Base-by-base conservation (phyloP, 2,888 invertebrate species). In the Acrobasis repandana region DNA sequence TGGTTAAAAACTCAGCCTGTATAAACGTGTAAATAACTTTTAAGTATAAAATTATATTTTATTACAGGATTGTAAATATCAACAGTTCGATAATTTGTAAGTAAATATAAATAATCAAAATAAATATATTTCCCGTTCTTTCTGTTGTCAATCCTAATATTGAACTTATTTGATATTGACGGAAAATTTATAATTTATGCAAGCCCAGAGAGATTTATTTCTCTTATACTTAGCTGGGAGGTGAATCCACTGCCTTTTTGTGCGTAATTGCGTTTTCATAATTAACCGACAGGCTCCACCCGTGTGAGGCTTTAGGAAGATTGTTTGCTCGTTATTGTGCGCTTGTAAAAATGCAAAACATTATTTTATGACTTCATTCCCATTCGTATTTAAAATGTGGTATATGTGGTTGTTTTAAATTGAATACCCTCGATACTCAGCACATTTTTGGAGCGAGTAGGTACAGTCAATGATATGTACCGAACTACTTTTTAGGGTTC, bases 211-310 rank as follows among this genome's bases (percentile, higher is more conserved):
- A 38, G 3, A 34, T 56, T 43, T 20, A 20, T 14, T 43, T 0
- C 11, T 52, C 0, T 34, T 14, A 36, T 28, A 49, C 20, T 20
- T 56, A 43, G 38, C 16, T 11, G 16, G 56, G 3, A 38, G 18
- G n/a, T 20, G 43, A 38, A 57, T 57, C 15, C 57, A 34, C 38
- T 33, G 47, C 58, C 57, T 66, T 66, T 64, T 62, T 49, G 50
- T 61, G 58, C 56, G 58, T 56, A 66, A 66, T 66, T 66, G 58
- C 60, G 58, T 64, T 66, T 66, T 66, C 64, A 66, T 66, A 66
- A 66, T 66, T 66, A 60, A 64, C 58, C 54, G 50, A n/a, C 20
- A 50, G 58, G 20, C 49, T 50, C 34, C 16, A 11, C 50, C 51
- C 43, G 34, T 46, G 38, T 43, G 33, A 43, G 59, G 58, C 20